Evolutionary conservation across 2,888 invertebrate genomes (phyloP), one percentile per base, ranked within the genome.

Genomic region (Tachina grossa): DNA sequence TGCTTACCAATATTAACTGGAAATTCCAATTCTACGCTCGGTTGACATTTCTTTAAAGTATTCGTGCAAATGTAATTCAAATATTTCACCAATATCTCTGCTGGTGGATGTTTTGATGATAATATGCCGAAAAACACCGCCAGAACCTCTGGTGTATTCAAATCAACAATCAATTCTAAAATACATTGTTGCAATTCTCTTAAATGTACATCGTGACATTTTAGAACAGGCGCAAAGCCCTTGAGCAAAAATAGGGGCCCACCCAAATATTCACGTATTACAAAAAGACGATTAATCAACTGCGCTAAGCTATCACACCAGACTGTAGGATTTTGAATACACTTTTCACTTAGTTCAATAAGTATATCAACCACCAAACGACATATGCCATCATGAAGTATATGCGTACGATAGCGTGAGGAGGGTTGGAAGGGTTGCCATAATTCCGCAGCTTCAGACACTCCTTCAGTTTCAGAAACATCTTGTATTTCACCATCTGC

Each of bases 181-280:
- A 95, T 93, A 66, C 95, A 94, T 88, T 94, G 93, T 87, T 95
- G 96, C 16, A 96, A 92, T 83, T 96, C 96, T 86, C 88, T 89
- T 53, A 93, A 78, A 16, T 90, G 89, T 3, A 83, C 80, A 88
- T 92, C 91, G 51, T 89, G 90, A 75, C 89, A 89, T 85, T 90
- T 89, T 1, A 93, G 87, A 3, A 93, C 85, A 2, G 92, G 91
- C 0, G 90, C 87, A 76, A 93, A 93, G 19, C 93, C 93, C 49
- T 89, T 89, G 1, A 93, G 86, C 71, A 93, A 87, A 88, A 92
- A 92, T 63, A 92, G 63, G 0, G 93, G 89, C 0, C 92, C 92
- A 2, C 93, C 93, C n/a, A 93, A 87, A 53, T 90, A 91, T n/a
- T 92, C 91, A n/a, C 92, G 90, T 79, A 93, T 92, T 13, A 91